Percentiles rank a stretch among this genome's conserved stretches.
Evolutionary conservation across 2,797 vertebrate species (phyloP).

Genomic region (Phrynocephalus guinanensis): DNA sequence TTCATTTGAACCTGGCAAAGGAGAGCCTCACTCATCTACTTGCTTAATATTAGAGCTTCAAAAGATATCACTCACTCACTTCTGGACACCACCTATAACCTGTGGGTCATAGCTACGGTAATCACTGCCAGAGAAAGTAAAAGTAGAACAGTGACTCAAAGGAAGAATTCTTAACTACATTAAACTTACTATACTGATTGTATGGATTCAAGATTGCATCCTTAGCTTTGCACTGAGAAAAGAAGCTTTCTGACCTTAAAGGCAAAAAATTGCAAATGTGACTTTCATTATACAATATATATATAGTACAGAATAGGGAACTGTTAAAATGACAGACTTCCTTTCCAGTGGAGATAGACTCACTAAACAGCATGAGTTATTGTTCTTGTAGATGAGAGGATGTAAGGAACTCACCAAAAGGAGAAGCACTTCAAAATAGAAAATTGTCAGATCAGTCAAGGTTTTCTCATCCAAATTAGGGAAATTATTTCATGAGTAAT

Average conservation of each 20-base stretch:
- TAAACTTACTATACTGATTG: neutral
- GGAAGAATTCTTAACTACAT: neutral
- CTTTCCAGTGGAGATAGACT: no score
- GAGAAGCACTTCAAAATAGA: no score
- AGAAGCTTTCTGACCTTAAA: neutral
- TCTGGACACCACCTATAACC: neutral
- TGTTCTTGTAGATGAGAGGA: no score
- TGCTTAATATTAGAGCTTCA: neutral
- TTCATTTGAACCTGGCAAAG: neutral
- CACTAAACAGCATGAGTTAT: no score
- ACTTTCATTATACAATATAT: neutral
- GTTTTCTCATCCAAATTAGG: no score
- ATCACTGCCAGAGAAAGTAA: neutral
- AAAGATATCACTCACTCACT: neutral
- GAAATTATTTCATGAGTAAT: no score
- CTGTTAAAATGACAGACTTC: no score
- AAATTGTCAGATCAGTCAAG: no score
- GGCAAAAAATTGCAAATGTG: conserved; percentile 27
- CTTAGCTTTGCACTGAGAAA: neutral
- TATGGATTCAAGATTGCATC: neutral
- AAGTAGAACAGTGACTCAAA: neutral
- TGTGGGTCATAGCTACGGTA: neutral
- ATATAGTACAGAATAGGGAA: no score
- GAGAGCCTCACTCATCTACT: neutral
- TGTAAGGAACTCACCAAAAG: no score